Evolutionary conservation across 1,140 invertebrate species (phyloP).

Genomic region (honey bee (Apis mellifera)): DNA sequence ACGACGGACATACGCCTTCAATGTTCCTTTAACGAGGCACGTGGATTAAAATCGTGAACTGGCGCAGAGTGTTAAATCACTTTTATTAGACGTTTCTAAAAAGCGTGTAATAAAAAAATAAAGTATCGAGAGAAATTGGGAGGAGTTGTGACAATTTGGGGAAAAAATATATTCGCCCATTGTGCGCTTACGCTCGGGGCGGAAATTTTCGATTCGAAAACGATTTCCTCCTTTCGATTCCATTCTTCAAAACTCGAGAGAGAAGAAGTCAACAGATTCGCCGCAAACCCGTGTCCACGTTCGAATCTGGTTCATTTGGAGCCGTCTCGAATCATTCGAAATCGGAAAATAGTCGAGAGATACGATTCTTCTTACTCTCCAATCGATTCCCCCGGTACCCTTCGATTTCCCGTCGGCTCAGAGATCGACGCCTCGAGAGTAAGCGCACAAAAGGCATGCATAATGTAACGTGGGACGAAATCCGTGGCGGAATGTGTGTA

Average conservation of each 20-base stretch:
- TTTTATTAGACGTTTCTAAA: not conserved
- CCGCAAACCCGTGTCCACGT: no score
- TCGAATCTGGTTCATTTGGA: no score
- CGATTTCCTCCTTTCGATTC: not conserved
- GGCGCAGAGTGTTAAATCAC: not conserved
- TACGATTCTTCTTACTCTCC: no score
- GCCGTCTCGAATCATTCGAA: no score
- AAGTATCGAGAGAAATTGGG: no score
- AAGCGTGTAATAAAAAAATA: no score
- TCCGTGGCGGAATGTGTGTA: not conserved
- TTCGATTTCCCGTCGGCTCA: not conserved
- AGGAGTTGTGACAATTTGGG: not conserved
- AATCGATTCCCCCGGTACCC: not conserved
- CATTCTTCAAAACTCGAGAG: not conserved
- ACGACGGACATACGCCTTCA: not conserved
- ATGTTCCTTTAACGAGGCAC: not conserved
- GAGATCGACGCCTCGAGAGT: not conserved
- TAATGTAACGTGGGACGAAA: not conserved
- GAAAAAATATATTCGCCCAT: not conserved
- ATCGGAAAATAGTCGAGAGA: no score
- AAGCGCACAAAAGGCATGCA: not conserved
- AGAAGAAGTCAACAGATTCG: no score
- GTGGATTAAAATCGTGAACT: not conserved
- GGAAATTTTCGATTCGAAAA: not conserved
- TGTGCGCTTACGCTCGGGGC: not conserved